Conservation (phyloP, 2,113 vertebrate species). For the Anser brachyrhynchus region DNA sequence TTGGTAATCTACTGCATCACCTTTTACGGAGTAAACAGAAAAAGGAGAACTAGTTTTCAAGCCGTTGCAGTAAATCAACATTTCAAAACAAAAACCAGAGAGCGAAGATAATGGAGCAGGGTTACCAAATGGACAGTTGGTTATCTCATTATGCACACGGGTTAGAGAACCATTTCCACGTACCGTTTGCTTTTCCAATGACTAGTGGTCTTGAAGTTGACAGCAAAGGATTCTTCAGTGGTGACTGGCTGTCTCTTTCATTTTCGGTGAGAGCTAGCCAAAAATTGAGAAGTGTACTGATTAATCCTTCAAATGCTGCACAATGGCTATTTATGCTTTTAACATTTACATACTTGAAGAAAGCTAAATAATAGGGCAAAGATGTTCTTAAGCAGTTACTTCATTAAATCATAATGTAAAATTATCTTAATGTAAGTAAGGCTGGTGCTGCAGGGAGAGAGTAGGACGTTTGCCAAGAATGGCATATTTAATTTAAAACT, state of each 20-base stretch:
- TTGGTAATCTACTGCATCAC: constrained; percentile 85
- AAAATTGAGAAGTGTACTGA: neutral
- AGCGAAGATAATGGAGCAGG: neutral
- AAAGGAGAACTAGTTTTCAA: neutral
- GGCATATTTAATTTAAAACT: neutral
- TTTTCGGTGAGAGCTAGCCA: constrained; percentile 86
- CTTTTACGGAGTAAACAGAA: constrained; percentile 41
- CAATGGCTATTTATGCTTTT: neutral
- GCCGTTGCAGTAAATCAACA: neutral
- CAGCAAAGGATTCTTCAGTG: constrained; percentile 85
- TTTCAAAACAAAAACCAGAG: neutral
- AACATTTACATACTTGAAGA: neutral
- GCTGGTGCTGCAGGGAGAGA: neutral
- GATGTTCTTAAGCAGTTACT: neutral
- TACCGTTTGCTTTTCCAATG: constrained; percentile 83
- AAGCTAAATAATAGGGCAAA: neutral
- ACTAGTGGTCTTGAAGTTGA: constrained; percentile 88
- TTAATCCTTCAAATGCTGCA: neutral
- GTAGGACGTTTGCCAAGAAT: neutral
- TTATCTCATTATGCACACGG: rapidly evolving
- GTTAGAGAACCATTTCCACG: neutral
- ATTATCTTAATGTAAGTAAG: neutral
- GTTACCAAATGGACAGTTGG: neutral
- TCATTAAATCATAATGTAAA: neutral
- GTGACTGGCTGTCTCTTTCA: constrained; percentile 84